Evolutionary conservation across 2,888 invertebrate genomes (phyloP), one percentile per base, ranked within the genome.

Genomic region (Serripes groenlandicus): DNA sequence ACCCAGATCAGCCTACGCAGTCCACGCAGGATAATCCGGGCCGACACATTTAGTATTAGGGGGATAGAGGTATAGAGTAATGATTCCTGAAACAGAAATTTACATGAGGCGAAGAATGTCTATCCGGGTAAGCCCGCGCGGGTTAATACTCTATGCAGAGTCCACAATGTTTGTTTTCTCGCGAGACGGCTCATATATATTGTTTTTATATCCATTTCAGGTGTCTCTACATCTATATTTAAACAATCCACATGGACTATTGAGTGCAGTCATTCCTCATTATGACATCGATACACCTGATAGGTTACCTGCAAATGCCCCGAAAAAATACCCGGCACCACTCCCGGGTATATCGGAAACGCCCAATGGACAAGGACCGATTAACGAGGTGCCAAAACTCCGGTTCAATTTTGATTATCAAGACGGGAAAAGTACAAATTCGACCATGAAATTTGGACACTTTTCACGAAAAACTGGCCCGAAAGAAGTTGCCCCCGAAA

Each of bases 181-280:
- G n/a, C n/a, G n/a, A n/a, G n/a, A n/a, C n/a, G n/a, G n/a, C n/a
- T n/a, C n/a, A n/a, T n/a, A n/a, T n/a, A n/a, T n/a, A n/a, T n/a
- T n/a, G n/a, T n/a, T n/a, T n/a, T n/a, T n/a, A n/a, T n/a, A n/a
- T n/a, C n/a, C n/a, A n/a, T 64, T 78, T n/a, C 71, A 85, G 85
- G 79, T 85, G 9, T 69, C 85, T 21, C 69, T 85, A 3, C 85
- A 85, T 52, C 72, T 85, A 3, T 85, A 80, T 62, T 66, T 85
- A 11, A 85, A 85, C 75, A 85, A 85, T 56, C 85, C 85, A 21
- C 58, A 75, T 30, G 85, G 85, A 2, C 35, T 85, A 3, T 68
- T 85, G 11, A 80, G 79, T 30, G 83, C 83, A 2, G 60, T 58
- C 1, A 60, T 83, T 32, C 83, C 83, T 0, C 73, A 83, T 32